Percentiles rank a stretch among this genome's conserved stretches.
Conservation (phyloP, 2,888 invertebrate species). For the Drosophila atripex region DNA sequence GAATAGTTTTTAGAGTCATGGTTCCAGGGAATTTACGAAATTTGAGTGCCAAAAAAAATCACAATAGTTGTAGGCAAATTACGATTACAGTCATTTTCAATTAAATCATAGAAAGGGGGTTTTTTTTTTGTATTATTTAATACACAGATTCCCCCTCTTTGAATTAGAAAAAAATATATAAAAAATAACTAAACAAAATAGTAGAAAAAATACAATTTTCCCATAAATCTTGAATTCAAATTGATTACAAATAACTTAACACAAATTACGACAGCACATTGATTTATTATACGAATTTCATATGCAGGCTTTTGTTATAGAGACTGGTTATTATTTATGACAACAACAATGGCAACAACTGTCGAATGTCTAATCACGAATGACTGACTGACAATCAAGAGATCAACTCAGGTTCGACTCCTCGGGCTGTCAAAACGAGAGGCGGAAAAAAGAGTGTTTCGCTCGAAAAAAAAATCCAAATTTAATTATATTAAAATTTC, state of each 20-base stretch:
- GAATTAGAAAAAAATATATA: too few relatives aligned
- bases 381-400: constrained; percentile 54
- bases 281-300: constrained; percentile 49
- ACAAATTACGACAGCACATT: constrained; percentile 57
- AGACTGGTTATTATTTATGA: constrained; percentile 49
- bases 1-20: background rate
- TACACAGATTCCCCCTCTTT: too few relatives aligned
- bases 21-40: background rate
- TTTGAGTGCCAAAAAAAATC: too few relatives aligned
- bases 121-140: too few relatives aligned
- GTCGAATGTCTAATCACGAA: constrained; percentile 48
- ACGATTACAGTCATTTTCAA: background rate
- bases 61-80: background rate
- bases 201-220: constrained; percentile 13
- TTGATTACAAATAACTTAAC: constrained; percentile 55
- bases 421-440: constrained; percentile 41
- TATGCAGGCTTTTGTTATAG: constrained; percentile 37
- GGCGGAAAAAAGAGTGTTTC: constrained; percentile 26
- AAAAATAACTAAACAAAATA: constrained; percentile 3
- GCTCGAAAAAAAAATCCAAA: constrained; percentile 24
- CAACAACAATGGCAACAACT: constrained; percentile 23
- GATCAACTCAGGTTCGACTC: constrained; percentile 43
- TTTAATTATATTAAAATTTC: constrained; percentile 51
- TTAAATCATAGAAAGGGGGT: too few relatives aligned
- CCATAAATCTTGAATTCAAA: constrained; percentile 47